phyloP scores from a whole-genome alignment of 2,113 vertebrate species.

The Neodontobutis hainanensis region DNA sequence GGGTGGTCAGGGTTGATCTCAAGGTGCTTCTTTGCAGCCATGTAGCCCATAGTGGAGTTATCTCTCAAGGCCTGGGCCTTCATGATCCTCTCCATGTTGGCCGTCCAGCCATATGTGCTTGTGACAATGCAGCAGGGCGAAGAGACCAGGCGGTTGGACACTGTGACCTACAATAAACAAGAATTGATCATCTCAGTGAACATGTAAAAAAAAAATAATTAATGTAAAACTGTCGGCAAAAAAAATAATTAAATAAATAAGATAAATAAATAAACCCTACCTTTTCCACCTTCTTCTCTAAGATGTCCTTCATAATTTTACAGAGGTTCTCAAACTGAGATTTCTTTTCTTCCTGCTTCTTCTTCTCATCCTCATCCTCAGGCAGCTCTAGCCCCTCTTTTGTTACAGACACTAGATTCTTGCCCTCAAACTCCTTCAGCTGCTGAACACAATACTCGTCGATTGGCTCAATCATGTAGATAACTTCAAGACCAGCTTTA shows the following conservation, averaged over 20 bases:
- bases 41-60: conserved; percentile 85
- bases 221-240: too few species aligned
- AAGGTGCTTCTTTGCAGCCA: conserved; percentile 85
- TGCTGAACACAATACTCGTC: conserved; percentile 86
- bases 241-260: conserved; percentile 1
- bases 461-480: conserved; percentile 86
- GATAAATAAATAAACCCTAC: too few species aligned
- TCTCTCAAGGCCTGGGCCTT: conserved; percentile 84
- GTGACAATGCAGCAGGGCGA: conserved; percentile 86
- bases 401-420: conserved; percentile 82
- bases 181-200: not conserved
- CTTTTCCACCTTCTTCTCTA: conserved; percentile 86
- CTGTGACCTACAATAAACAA: conserved; percentile 64
- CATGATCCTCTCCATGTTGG: conserved; percentile 88
- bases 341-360: conserved; percentile 82
- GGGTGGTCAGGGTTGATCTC: conserved; percentile 83
- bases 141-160: conserved; percentile 81
- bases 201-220: not conserved
- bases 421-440: conserved; percentile 83
- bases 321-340: conserved; percentile 81
- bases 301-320: conserved; percentile 86
- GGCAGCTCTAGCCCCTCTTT: conserved; percentile 85
- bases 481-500: conserved; percentile 82
- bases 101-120: conserved; percentile 85
- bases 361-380: conserved; percentile 82